Evolutionary conservation across 2,113 vertebrate genomes (phyloP).

Genomic region (Ceuthmochares aereus): DNA sequence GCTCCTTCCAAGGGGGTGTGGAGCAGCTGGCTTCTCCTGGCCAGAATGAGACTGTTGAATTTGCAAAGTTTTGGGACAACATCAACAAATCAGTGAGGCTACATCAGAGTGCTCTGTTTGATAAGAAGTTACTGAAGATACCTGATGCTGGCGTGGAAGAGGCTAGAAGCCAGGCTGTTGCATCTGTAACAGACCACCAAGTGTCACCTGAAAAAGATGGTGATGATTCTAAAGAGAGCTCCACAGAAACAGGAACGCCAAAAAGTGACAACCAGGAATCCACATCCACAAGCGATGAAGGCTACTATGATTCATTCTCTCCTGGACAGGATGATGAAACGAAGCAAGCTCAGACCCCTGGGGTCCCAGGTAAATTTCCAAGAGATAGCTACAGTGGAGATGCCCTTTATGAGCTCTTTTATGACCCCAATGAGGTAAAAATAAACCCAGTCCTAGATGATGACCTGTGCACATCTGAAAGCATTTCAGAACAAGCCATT

Average conservation of each 20-base stretch:
- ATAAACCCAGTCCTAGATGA: conserved; percentile 75
- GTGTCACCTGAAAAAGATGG: conserved; percentile 54
- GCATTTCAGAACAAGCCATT: conserved; percentile 74
- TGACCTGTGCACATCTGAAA: conserved; percentile 79
- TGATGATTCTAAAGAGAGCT: conserved; percentile 74
- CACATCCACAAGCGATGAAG: conserved; percentile 86
- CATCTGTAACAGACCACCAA: conserved; percentile 12
- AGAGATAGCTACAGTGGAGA: conserved; percentile 88
- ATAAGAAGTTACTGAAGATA: conserved; percentile 32
- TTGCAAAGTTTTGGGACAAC: conserved; percentile 83
- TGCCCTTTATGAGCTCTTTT: conserved; percentile 88
- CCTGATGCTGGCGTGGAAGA: background rate
- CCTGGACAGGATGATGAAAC: conserved; percentile 81
- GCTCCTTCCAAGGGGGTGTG: conserved; percentile 77
- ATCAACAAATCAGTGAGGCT: conserved; percentile 75
- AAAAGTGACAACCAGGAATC: conserved; percentile 87
- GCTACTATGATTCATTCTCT: conserved; percentile 86
- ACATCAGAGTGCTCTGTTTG: conserved; percentile 71
- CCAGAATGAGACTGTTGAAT: conserved; percentile 76
- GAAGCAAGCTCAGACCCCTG: conserved; percentile 70
- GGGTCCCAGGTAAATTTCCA: conserved; percentile 71
- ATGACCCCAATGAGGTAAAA: conserved; percentile 77
- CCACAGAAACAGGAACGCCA: conserved; percentile 76
- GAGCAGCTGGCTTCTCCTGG: conserved; percentile 82
- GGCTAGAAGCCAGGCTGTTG: background rate